Evolutionary conservation across 35 echinoderm and acorn worm species (phyloP), one percentile per base, ranked within the genome.

Genomic region (Ophiothrix spiculata): DNA sequence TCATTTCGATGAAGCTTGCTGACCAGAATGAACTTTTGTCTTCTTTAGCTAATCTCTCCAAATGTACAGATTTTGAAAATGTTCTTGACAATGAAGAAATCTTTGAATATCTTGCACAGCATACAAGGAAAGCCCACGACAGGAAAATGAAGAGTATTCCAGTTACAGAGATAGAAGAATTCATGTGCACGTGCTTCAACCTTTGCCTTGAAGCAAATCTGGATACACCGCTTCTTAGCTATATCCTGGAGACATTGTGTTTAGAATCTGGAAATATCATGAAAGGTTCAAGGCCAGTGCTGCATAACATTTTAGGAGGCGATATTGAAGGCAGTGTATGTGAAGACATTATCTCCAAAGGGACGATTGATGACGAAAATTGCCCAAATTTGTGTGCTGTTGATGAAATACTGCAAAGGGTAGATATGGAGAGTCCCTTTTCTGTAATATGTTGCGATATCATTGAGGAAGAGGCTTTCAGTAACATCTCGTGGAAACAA

Each of bases 381-480:
- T 46, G 14, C 16, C 10, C 35, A 6, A 15, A 31, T 31, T 31
- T 49, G 25, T 83, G 36, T 21, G 81, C 19, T 31, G 36, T 56
- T 32, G 33, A 56, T 11, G 56, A 33, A 13, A 56, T 49, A 41
- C 60, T 64, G 35, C 39, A 64, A 32, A 28, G 60, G 19, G 1
- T 83, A 19, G 40, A 41, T 31, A 14, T 56, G 21, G 45, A 60
- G 19, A 29, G 29, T 49, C 40, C 19, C 32, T 35, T 83, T 34
- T 36, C 81, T 41, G 36, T 36, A 23, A 13, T 83, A 32, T 83
- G 81, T 56, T 83, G 81, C 60, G 81, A 83, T 33, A 41, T 83
- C 17, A 83, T 83, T 83, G 40, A 32, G 17, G 81, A 83, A 14
- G 16, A 15, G 15, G 81, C 37, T 31, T 83, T 83, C 33, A 10